These are phyloP conservation scores for Eutrigla gurnardus DNA, from an alignment of 2,797 vertebrate species.

Conservation along the genomic window DNA sequence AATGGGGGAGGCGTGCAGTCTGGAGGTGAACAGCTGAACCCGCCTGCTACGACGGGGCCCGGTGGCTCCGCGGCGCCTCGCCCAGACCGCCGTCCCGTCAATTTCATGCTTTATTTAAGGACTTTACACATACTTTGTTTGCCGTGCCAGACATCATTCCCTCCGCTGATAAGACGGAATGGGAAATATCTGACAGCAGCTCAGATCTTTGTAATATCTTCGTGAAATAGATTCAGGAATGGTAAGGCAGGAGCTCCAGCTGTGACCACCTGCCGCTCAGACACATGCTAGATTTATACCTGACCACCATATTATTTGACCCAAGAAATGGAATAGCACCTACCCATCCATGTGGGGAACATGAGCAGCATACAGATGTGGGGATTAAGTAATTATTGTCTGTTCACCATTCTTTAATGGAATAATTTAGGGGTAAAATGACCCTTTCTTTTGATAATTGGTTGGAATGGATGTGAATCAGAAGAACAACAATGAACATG, in stretches of 20 bases:
- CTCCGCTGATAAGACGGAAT: constrained; percentile 81
- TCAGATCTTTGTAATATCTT: constrained; percentile 82
- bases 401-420: neutral
- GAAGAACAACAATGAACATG: neutral
- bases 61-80: constrained; percentile 51
- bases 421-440: constrained; percentile 14
- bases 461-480: constrained; percentile 18
- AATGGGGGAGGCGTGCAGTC: constrained; percentile 64
- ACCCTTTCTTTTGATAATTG: constrained; percentile 3
- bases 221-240: constrained; percentile 79
- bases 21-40: constrained; percentile 78
- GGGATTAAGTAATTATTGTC: constrained; percentile 2
- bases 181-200: constrained; percentile 79
- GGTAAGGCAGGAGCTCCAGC: constrained; percentile 75
- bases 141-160: constrained; percentile 82
- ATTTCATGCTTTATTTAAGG: constrained; percentile 86
- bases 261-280: constrained; percentile 75
- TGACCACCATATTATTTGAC: constrained; percentile 63
- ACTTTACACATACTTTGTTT: constrained; percentile 82
- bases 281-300: constrained; percentile 64
- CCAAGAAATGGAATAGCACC: constrained; percentile 48
- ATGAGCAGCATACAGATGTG: constrained; percentile 27
- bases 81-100: constrained; percentile 75
- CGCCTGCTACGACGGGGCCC: constrained; percentile 42
- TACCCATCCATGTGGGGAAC: constrained; percentile 27